Evolutionary conservation across 2,113 vertebrate genomes (phyloP).

Genomic region (Salvator merianae): DNA sequence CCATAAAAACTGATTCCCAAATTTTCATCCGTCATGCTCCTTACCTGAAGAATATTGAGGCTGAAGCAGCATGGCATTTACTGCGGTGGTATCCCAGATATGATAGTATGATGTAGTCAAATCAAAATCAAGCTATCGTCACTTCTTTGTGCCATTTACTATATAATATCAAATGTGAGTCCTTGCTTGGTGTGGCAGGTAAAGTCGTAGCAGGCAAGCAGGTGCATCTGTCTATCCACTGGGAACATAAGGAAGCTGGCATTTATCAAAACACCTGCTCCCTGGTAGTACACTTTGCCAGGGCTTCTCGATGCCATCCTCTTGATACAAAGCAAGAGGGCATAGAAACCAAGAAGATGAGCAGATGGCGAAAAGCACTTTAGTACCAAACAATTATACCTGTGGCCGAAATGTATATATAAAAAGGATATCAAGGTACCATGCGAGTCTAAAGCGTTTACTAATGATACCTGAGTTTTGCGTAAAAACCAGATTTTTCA

Average conservation of each 20-base stretch:
- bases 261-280: slow-evolving; percentile 20
- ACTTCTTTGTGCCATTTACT: background rate
- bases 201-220: slow-evolving; percentile 7
- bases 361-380: background rate
- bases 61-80: background rate
- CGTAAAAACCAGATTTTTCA: background rate
- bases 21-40: background rate
- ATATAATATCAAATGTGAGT: background rate
- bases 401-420: background rate
- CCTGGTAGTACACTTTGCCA: slow-evolving; percentile 1
- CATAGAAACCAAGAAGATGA: background rate
- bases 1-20: background rate
- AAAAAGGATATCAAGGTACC: background rate
- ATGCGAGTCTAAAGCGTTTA: background rate
- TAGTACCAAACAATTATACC: background rate
- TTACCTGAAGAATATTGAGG: background rate
- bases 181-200: background rate
- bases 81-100: background rate
- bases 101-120: background rate
- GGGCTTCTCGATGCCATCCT: background rate
- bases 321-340: background rate
- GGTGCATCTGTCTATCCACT: slow-evolving; percentile 10
- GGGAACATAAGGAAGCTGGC: slow-evolving; percentile 1
- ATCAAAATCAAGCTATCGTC: no score
- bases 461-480: background rate